Percentiles rank a stretch among this genome's conserved stretches.
Evolutionary conservation across 2,113 vertebrate species (phyloP).

Genomic region (Paratilapia polleni): DNA sequence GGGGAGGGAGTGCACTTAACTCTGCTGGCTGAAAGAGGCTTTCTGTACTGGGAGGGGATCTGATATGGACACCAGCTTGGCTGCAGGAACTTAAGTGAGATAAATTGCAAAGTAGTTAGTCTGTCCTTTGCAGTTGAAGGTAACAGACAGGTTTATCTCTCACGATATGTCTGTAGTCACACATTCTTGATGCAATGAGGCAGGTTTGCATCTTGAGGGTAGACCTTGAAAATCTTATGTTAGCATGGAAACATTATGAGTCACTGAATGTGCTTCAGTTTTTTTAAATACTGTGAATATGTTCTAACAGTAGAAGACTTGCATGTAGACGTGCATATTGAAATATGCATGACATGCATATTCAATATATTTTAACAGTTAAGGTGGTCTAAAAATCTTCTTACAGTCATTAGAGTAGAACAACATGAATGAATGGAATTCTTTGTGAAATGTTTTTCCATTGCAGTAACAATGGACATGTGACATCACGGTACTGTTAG

Average conservation of each 20-base stretch:
- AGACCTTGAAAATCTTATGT: conserved; percentile 35
- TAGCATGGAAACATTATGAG: conserved; percentile 1
- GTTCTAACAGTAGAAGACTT: not conserved
- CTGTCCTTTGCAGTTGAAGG: conserved; percentile 61
- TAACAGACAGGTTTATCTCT: conserved; percentile 69
- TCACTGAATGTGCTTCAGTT: not conserved
- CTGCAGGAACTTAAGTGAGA: conserved; percentile 74
- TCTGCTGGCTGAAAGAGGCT: conserved; percentile 70
- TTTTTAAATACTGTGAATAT: not conserved
- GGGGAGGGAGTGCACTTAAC: conserved; percentile 72
- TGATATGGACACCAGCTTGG: conserved; percentile 71
- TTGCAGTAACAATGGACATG: too few species aligned
- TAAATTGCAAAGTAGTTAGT: conserved; percentile 72
- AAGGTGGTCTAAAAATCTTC: not conserved
- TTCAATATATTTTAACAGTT: not conserved
- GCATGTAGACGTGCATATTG: not conserved
- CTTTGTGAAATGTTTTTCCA: too few species aligned
- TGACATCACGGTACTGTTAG: too few species aligned
- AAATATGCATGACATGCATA: not conserved
- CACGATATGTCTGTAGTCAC: conserved; percentile 47
- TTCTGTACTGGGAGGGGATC: conserved; percentile 60
- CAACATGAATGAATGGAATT: not conserved
- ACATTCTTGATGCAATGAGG: conserved; percentile 31
- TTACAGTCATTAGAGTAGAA: not conserved
- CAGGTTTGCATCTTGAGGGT: conserved; percentile 48